Conservation (phyloP, 2,797 vertebrate species). For the Chaenodraco wilsoni region DNA sequence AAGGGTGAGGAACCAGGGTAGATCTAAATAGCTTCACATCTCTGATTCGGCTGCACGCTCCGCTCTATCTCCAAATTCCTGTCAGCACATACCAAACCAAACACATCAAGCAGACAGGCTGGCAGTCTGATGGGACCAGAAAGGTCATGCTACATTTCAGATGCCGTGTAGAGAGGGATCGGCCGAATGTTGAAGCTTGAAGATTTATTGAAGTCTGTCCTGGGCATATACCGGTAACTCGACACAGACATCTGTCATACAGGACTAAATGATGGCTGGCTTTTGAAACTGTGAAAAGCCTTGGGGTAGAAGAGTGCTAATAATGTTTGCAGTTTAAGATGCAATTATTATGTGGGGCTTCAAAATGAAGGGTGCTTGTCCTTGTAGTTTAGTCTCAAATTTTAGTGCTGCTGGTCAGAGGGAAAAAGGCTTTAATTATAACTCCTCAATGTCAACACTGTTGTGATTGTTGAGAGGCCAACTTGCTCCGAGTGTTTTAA, state of each 20-base stretch:
- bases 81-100: slow-evolving; percentile 69
- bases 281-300: slow-evolving; percentile 51
- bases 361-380: slow-evolving; percentile 48
- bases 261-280: slow-evolving; percentile 40
- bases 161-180: slow-evolving; percentile 63
- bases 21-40: slow-evolving; percentile 56
- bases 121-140: slow-evolving; percentile 67
- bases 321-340: slow-evolving; percentile 51
- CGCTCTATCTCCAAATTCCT: slow-evolving; percentile 62
- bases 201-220: slow-evolving; percentile 68
- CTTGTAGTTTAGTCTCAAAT: slow-evolving; percentile 47
- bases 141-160: slow-evolving; percentile 79
- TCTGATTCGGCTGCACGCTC: slow-evolving; percentile 45
- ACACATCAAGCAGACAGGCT: slow-evolving; percentile 72
- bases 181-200: slow-evolving; percentile 50
- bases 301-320: slow-evolving; percentile 47
- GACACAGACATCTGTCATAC: slow-evolving; percentile 59
- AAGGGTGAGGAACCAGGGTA: slow-evolving; percentile 24
- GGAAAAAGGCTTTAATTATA: slow-evolving; percentile 45
- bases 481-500: not conserved
- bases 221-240: slow-evolving; percentile 39
- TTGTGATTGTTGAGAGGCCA: slow-evolving; percentile 21
- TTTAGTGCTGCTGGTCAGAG: slow-evolving; percentile 42
- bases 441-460: slow-evolving; percentile 34
- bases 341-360: slow-evolving; percentile 34